Base-by-base conservation (phyloP, 2,888 invertebrate species). In the Pharmacophagus antenor region DNA sequence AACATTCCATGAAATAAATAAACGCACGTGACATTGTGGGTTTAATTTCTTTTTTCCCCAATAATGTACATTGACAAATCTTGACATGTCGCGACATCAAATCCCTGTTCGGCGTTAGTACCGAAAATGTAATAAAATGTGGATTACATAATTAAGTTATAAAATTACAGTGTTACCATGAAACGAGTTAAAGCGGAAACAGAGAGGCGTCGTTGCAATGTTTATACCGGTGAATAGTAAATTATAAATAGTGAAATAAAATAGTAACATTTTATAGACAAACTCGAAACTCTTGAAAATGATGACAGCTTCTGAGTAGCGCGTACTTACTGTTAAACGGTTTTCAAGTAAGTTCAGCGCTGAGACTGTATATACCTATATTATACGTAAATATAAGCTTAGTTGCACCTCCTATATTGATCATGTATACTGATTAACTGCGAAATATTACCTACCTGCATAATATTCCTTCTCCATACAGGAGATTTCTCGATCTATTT, bases 121-220 rank as follows among this genome's bases (percentile, higher is more conserved):
- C 18, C 25, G 31, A 50, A 47, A 21, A 15, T 47, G 10, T 20
- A 12, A 8, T 21, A 22, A 2, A 55, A 55, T 55, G 47, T 55
- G 62, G 37, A 48, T 61, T 17, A 63, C 57, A 17, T 61, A n/a
- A n/a, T 62, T 52, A 46, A 54, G 23, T 25, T 49, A 56, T 49
- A 21, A 54, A 47, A 47, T 55, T 27, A 31, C 42, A 44, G 42
- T 44, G 42, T 17, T 18, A 44, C 42, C 17, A 44, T 44, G 42
- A 31, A 55, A 47, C 31, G 21, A n/a, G 10, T 55, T 31, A 21
- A 44, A 20, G 23, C 25, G 18, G 25, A 50, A 41, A 50, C 41
- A 17, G 42, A 23, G 49, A 56, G 50, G 7, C 37, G 17, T 12
- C 37, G 17, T 50, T 50, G 50, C 49, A 23, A 41, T 49, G 42